Evolutionary conservation across 2,113 vertebrate species (phyloP).

Genomic region (Macquaria australasica): DNA sequence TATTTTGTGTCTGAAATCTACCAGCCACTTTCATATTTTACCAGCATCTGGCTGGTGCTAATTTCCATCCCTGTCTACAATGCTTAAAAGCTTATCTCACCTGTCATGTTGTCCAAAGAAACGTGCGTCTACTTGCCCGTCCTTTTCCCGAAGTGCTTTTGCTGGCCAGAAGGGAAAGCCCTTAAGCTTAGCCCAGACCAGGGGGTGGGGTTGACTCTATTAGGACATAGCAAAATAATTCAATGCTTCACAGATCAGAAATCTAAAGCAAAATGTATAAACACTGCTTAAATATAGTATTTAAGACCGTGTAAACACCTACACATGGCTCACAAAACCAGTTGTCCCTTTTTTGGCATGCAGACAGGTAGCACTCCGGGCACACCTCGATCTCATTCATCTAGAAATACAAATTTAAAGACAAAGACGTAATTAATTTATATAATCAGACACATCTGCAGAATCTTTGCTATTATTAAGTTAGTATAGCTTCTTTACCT

Average conservation of each 20-base stretch:
- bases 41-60: no score
- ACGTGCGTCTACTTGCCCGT: constrained; percentile 96
- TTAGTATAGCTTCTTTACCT: constrained; percentile 83
- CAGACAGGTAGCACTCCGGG: constrained; percentile 98
- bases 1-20: no score
- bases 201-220: constrained; percentile 96
- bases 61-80: no score
- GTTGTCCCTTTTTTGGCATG: constrained; percentile 99
- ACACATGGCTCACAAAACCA: constrained; percentile 99
- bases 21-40: no score
- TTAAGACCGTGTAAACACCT: constrained; percentile 64
- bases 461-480: neutral
- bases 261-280: neutral
- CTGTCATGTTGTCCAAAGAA: constrained; percentile 99
- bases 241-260: neutral
- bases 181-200: constrained; percentile 99
- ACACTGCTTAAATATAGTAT: neutral
- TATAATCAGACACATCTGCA: neutral
- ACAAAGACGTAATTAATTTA: neutral
- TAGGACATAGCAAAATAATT: constrained; percentile 12
- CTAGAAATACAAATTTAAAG: constrained; percentile 78
- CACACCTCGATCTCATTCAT: constrained; percentile 99
- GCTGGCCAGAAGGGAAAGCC: constrained; percentile 99
- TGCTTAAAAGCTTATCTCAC: constrained; percentile 77
- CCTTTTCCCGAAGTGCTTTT: constrained; percentile 97